phyloP scores from a whole-genome alignment of 2,113 vertebrate species.

The Myiagra hebetior region DNA sequence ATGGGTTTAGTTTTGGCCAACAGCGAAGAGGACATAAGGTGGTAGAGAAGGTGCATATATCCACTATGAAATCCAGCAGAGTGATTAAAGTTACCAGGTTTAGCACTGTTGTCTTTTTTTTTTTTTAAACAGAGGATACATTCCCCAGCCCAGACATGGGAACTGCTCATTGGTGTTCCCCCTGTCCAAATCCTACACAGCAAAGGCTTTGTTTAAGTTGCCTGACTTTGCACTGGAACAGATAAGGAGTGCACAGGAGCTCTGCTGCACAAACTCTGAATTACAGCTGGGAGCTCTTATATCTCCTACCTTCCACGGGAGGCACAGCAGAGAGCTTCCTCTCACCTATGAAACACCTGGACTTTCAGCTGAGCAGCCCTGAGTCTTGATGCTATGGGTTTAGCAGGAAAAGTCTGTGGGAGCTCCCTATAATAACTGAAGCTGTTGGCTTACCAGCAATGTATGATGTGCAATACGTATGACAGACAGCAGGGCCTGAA shows the following conservation, averaged over 20 bases:
- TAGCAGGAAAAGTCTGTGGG: background rate
- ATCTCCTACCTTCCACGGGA: background rate
- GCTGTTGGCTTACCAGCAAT: background rate
- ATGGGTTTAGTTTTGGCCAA: background rate
- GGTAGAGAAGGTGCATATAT: background rate
- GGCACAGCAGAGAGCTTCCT: background rate
- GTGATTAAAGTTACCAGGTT: background rate
- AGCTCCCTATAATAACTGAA: background rate
- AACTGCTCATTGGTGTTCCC: background rate
- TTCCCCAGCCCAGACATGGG: background rate
- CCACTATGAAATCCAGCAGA: background rate
- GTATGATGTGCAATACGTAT: background rate
- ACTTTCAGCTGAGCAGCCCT: background rate
- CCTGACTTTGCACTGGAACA: background rate
- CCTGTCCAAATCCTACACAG: background rate
- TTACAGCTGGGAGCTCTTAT: background rate
- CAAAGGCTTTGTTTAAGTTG: background rate
- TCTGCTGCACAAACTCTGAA: background rate
- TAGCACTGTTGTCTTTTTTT: background rate
- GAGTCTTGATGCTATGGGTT: background rate
- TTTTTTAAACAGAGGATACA: background rate
- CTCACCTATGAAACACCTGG: background rate
- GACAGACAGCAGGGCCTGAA: constrained; percentile 30
- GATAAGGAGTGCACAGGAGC: background rate
- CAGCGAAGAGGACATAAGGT: background rate